Conservation (phyloP, 2,888 invertebrate genomes). For the Trichopria drosophilae region DNA sequence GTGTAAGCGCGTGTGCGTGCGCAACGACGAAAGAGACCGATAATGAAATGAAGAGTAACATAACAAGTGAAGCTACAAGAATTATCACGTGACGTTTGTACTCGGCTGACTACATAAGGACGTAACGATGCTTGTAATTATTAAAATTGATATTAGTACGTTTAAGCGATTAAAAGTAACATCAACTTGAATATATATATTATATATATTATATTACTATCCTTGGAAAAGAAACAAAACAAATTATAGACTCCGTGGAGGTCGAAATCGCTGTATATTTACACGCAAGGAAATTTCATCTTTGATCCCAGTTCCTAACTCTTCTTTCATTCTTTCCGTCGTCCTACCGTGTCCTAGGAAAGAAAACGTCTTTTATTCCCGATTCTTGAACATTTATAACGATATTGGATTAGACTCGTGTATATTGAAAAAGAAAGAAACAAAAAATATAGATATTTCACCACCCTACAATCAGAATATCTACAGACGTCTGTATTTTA, state of each 20-base stretch:
- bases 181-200: conserved; percentile 57
- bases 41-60: conserved; percentile 24
- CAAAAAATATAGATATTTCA: conserved; percentile 48
- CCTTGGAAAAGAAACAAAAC: conserved; percentile 49
- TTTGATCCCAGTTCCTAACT: conserved; percentile 29
- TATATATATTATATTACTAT: conserved; percentile 48
- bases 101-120: conserved; percentile 55
- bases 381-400: conserved; percentile 45
- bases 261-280: conserved; percentile 41
- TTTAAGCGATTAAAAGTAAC: conserved; percentile 57
- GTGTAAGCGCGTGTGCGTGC: conserved; percentile 32
- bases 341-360: conserved; percentile 20
- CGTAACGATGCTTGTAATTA: conserved; percentile 58
- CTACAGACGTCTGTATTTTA: no score
- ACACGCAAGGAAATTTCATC: conserved; percentile 30
- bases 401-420: conserved; percentile 52
- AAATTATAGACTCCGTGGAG: conserved; percentile 25
- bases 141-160: conserved; percentile 57
- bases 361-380: conserved; percentile 34
- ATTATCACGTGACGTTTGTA: conserved; percentile 49
- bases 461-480: no score
- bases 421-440: conserved; percentile 45
- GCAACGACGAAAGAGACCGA: conserved; percentile 18
- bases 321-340: conserved; percentile 26
- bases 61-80: conserved; percentile 37